Conservation (phyloP, 1,140 invertebrate genomes). For the Macrocentrus cingulum region DNA sequence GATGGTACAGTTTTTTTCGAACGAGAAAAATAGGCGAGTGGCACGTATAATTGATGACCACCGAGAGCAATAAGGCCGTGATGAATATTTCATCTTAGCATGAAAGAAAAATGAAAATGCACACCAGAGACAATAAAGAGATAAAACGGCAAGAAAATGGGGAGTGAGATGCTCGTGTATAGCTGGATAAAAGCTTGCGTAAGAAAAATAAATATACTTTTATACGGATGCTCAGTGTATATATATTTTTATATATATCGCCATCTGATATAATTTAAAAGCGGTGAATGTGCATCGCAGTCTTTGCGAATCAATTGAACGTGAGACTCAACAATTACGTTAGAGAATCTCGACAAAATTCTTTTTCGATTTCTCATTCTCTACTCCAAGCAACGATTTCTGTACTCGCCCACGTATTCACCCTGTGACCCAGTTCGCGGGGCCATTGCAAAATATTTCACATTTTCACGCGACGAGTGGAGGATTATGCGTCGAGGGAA, state of each 20-base stretch:
- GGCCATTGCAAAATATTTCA: slow-evolving; percentile 4
- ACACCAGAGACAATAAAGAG: slow-evolving; percentile 5
- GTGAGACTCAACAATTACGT: too few relatives aligned
- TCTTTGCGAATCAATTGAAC: too few relatives aligned
- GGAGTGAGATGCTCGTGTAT: background rate
- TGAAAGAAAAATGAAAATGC: slow-evolving; percentile 14
- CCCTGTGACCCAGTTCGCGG: slow-evolving; percentile 20
- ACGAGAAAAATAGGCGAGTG: background rate
- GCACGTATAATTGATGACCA: slow-evolving; percentile 14
- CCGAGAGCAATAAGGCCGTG: slow-evolving; percentile 18
- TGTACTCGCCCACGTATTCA: slow-evolving; percentile 15
- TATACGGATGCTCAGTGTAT: too few relatives aligned
- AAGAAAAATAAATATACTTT: too few relatives aligned
- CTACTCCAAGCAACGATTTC: background rate
- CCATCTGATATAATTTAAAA: too few relatives aligned
- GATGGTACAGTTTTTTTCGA: background rate
- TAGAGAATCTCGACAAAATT: too few relatives aligned
- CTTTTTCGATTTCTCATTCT: background rate
- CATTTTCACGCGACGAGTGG: slow-evolving; percentile 4
- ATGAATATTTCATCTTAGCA: slow-evolving; percentile 20
- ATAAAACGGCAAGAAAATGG: slow-evolving; percentile 16
- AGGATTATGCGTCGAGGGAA: background rate
- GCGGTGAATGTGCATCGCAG: too few relatives aligned
- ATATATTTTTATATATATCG: too few relatives aligned
- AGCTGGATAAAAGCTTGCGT: slow-evolving; percentile 7